Evolutionary conservation across 2,113 vertebrate genomes (phyloP), one percentile per base, ranked within the genome.

Genomic region (Cromileptes altivelis): DNA sequence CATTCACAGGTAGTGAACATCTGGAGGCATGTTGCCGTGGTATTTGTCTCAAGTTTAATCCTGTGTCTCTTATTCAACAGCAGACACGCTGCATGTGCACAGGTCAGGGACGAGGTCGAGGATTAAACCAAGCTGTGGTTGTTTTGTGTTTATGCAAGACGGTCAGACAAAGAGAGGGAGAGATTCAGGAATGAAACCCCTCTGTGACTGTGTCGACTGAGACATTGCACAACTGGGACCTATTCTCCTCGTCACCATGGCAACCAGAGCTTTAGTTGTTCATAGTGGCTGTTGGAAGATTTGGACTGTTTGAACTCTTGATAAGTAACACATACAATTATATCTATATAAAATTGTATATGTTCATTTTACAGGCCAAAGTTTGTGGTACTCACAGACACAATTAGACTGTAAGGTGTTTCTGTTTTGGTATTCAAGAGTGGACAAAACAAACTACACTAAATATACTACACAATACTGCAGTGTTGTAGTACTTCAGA

Each of bases 211-310:
- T 78, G 82, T 58, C 77, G 79, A 78, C 68, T 74, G 80, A 88
- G 78, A 91, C 62, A 42, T 80, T 88, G 81, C 76, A 90, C 86
- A 85, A 87, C 88, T 84, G 88, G 86, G 86, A 88, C 82, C 84
- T 76, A 77, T 82, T 92, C 69, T 87, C 71, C 82, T 81, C 65
- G 45, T 93, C 81, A 40, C 90, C 91, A 92, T 92, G 27, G 92
- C 85, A 92, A 94, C 93, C 60, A 55, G 47, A 58, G 85, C 79
- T 70, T 78, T 19, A 70, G 69, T 81, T 70, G 70, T 85, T 88
- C 82, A 61, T 45, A 75, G 53, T 49, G 42, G 71, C 80, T 64
- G 72, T 78, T 50, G 82, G 53, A 74, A 52, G 57, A 80, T 78
- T 69, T 80, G 79, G 47, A 70, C 69, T 74, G 64, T 80, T 69